phyloP scores from a whole-genome alignment of 2,113 vertebrate genomes.

The Equus przewalskii region DNA sequence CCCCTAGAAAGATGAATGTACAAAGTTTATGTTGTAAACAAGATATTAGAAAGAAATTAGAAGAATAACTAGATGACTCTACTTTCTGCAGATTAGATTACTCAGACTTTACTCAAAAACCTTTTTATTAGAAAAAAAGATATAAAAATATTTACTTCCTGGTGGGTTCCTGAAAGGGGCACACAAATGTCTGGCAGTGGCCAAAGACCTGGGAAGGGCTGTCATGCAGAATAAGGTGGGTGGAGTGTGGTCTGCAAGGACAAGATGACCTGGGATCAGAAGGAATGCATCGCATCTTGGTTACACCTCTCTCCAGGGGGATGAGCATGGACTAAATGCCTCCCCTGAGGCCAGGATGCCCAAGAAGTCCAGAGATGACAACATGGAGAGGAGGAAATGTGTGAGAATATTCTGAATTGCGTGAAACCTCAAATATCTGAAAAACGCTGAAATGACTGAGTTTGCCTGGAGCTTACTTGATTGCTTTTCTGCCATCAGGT shows the following conservation, averaged over 20 bases:
- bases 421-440: background rate
- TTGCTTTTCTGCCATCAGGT: background rate
- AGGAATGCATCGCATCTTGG: rapidly evolving
- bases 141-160: background rate
- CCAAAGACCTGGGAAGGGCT: background rate
- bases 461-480: background rate
- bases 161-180: background rate
- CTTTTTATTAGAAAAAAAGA: background rate
- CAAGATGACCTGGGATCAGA: background rate
- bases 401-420: background rate
- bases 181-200: background rate
- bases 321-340: background rate
- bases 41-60: background rate
- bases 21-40: background rate
- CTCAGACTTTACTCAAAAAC: background rate
- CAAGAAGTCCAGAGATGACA: background rate
- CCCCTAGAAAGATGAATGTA: background rate
- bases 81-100: background rate
- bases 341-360: background rate
- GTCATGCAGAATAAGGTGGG: background rate
- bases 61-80: background rate
- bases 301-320: background rate
- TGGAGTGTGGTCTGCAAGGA: background rate
- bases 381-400: background rate
- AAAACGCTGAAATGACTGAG: background rate